These are phyloP conservation scores for Triplophysa bombifrons DNA, from an alignment of 2,797 vertebrate species.

Conservation along the genomic window DNA sequence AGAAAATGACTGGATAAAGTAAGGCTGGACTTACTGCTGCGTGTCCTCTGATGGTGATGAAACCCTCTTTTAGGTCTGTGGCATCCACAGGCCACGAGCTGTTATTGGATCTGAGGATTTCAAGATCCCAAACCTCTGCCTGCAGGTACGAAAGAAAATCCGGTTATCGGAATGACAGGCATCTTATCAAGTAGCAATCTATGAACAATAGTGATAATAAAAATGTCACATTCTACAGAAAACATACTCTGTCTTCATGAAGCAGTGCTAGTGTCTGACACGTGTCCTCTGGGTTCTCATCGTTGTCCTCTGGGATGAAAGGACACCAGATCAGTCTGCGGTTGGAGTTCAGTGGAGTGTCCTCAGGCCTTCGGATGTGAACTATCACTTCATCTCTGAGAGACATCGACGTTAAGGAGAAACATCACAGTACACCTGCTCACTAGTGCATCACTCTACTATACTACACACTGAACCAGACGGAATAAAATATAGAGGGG, in stretches of 20 bases:
- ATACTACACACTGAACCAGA: not conserved
- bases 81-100: conserved; percentile 88
- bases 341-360: conserved; percentile 85
- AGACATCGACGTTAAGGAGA: conserved; percentile 72
- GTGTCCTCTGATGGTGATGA: conserved; percentile 93
- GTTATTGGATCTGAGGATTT: conserved; percentile 85
- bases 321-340: conserved; percentile 98
- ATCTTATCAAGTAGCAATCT: conserved; percentile 1
- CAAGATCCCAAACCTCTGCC: conserved; percentile 98
- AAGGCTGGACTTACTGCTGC: conserved; percentile 77
- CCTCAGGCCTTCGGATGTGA: conserved; percentile 86
- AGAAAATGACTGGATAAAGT: not conserved
- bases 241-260: conserved; percentile 91
- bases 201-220: not conserved
- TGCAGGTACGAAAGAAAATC: conserved; percentile 55
- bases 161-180: not conserved
- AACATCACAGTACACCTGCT: not conserved
- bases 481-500: too few species aligned
- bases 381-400: conserved; percentile 91
- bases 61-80: conserved; percentile 89
- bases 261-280: conserved; percentile 92
- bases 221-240: conserved; percentile 5
- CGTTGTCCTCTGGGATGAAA: conserved; percentile 92
- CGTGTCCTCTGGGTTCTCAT: conserved; percentile 88
- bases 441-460: not conserved